Evolutionary conservation across 1,140 invertebrate species (phyloP).

Genomic region (Eriosoma lanigerum): DNA sequence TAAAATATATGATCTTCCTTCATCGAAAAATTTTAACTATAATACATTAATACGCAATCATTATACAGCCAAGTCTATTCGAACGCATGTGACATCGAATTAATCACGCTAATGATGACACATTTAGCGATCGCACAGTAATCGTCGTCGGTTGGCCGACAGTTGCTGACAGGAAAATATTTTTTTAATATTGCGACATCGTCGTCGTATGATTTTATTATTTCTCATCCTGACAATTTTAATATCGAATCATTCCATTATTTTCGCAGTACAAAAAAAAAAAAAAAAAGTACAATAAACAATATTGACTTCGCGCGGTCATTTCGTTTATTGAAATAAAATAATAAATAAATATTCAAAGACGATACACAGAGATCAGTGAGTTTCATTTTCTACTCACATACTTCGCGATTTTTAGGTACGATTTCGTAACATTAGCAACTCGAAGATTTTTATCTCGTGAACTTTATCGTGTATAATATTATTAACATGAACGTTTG

Average conservation of each 20-base stretch:
- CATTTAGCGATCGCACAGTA: conserved; percentile 24
- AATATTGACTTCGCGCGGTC: neutral
- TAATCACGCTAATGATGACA: conserved; percentile 40
- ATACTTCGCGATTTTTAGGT: no score
- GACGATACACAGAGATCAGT: no score
- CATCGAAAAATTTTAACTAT: conserved; percentile 6
- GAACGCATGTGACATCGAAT: neutral
- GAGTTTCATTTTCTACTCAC: no score
- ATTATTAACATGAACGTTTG: neutral
- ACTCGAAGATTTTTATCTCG: no score
- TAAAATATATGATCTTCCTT: neutral
- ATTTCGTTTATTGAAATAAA: neutral
- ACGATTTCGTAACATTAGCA: no score
- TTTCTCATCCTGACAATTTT: neutral
- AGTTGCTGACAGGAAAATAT: conserved; percentile 33
- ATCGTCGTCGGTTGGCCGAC: neutral
- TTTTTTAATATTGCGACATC: neutral
- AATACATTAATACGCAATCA: neutral
- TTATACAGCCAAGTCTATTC: conserved; percentile 1
- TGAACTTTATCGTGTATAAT: neutral
- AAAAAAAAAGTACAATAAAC: no score
- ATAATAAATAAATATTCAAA: no score
- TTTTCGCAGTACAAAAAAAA: neutral
- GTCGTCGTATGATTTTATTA: neutral
- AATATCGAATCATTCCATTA: conserved; percentile 16